These are phyloP conservation scores for Furcula furcula DNA, from an alignment of 2,888 invertebrate species.

Conservation along the genomic window DNA sequence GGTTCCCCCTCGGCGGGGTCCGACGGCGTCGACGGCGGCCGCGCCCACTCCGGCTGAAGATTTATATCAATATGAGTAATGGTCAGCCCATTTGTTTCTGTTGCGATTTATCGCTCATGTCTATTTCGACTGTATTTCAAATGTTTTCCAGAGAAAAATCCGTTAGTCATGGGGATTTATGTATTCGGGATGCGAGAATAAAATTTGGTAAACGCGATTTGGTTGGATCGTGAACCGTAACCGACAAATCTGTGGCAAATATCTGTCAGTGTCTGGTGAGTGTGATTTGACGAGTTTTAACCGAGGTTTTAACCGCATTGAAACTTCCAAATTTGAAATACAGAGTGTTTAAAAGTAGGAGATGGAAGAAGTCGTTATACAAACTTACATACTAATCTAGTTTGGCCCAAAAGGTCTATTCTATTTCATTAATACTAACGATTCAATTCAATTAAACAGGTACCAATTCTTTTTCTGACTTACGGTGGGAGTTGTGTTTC, in stretches of 20 bases:
- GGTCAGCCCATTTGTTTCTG: constrained; percentile 37
- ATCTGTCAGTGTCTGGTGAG: not conserved
- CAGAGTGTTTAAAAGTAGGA: no score
- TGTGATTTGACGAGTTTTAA: not conserved
- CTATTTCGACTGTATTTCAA: constrained; percentile 25
- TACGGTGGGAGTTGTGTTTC: constrained; percentile 85
- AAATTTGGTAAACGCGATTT: constrained; percentile 2
- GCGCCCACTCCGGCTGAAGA: constrained; percentile 90
- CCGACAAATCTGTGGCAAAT: constrained; percentile 1
- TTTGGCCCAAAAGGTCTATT: no score
- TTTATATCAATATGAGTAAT: constrained; percentile 45
- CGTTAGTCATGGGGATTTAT: constrained; percentile 30
- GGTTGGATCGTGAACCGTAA: not conserved
- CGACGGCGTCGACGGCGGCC: constrained; percentile 86
- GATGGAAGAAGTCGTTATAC: no score
- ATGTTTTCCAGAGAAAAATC: constrained; percentile 22
- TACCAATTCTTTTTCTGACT: no score
- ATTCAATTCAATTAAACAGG: no score
- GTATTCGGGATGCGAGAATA: constrained; percentile 8
- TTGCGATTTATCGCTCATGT: constrained; percentile 38
- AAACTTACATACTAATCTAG: no score
- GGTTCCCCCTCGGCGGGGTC: constrained; percentile 77
- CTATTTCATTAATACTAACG: no score
- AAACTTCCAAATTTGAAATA: no score
- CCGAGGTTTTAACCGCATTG: no score